Evolutionary conservation across 2,113 vertebrate genomes (phyloP).

Genomic region (Pycnonotus jocosus): DNA sequence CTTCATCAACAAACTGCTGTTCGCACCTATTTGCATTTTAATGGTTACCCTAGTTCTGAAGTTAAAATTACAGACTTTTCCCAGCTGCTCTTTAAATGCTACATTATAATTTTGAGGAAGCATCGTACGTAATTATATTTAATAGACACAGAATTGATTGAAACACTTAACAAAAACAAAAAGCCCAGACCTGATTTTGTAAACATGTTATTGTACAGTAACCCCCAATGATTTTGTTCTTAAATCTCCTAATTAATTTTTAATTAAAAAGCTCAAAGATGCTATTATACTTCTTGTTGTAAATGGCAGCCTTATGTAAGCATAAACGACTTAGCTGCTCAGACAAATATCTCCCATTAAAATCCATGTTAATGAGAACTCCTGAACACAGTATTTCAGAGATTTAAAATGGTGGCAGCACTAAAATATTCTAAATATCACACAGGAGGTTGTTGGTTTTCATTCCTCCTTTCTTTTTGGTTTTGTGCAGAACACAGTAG

Average conservation of each 20-base stretch:
- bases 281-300: slow-evolving; percentile 66
- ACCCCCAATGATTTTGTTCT: slow-evolving; percentile 76
- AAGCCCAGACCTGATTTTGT: slow-evolving; percentile 73
- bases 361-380: slow-evolving; percentile 26
- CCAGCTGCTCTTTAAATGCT: slow-evolving; percentile 75
- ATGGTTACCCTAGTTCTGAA: slow-evolving; percentile 66
- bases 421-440: not conserved
- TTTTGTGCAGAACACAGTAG: not conserved
- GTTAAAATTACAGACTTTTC: slow-evolving; percentile 71
- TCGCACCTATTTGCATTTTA: slow-evolving; percentile 73
- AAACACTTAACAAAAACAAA: slow-evolving; percentile 75
- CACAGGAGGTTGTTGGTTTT: not conserved
- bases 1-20: slow-evolving; percentile 18
- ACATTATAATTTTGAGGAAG: slow-evolving; percentile 74
- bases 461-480: not conserved
- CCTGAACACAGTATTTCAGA: not conserved
- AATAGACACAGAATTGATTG: slow-evolving; percentile 77
- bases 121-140: slow-evolving; percentile 78
- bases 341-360: slow-evolving; percentile 62
- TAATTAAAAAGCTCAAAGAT: slow-evolving; percentile 81
- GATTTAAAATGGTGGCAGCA: not conserved
- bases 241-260: slow-evolving; percentile 83
- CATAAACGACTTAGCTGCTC: not conserved
- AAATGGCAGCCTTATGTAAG: slow-evolving; percentile 65
- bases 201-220: slow-evolving; percentile 79